Evolutionary conservation across 2,113 vertebrate genomes (phyloP).

Genomic region (Eublepharis macularius): DNA sequence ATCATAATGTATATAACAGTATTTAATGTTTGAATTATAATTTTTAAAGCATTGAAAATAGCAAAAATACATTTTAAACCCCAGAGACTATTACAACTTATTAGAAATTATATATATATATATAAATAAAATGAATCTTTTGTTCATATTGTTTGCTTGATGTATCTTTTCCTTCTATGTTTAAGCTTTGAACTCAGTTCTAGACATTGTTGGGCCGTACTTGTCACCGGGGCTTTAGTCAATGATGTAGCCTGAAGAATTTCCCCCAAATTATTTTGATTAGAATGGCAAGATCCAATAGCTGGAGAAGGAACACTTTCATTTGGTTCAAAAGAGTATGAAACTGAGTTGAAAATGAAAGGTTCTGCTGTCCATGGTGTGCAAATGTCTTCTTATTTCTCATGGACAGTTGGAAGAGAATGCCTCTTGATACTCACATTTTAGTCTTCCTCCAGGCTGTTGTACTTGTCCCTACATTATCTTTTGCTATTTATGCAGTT

Average conservation of each 20-base stretch:
- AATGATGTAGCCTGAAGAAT: neutral
- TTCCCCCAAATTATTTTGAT: neutral
- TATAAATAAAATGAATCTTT: constrained; percentile 73
- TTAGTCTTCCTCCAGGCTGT: neutral
- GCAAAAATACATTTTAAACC: constrained; percentile 80
- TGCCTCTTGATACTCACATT: neutral
- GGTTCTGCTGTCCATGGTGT: neutral
- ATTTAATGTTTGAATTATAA: constrained; percentile 83
- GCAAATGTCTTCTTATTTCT: neutral
- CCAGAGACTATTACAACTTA: constrained; percentile 79
- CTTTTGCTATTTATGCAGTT: constrained; percentile 5
- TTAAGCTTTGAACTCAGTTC: neutral
- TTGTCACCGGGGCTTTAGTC: neutral
- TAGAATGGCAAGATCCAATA: neutral
- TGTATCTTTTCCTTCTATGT: constrained; percentile 4
- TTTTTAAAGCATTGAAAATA: constrained; percentile 83
- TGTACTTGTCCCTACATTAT: neutral
- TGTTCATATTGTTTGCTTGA: constrained; percentile 77
- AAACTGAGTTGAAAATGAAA: constrained; percentile 16
- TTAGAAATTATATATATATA: constrained; percentile 77
- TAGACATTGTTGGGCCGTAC: neutral
- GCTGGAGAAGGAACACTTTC: neutral
- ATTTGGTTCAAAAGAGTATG: constrained; percentile 26
- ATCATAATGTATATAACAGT: constrained; percentile 79
- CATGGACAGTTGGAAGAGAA: neutral